These are phyloP conservation scores for Sthenelais limicola DNA, from an alignment of 2,888 invertebrate genomes.

Conservation along the genomic window DNA sequence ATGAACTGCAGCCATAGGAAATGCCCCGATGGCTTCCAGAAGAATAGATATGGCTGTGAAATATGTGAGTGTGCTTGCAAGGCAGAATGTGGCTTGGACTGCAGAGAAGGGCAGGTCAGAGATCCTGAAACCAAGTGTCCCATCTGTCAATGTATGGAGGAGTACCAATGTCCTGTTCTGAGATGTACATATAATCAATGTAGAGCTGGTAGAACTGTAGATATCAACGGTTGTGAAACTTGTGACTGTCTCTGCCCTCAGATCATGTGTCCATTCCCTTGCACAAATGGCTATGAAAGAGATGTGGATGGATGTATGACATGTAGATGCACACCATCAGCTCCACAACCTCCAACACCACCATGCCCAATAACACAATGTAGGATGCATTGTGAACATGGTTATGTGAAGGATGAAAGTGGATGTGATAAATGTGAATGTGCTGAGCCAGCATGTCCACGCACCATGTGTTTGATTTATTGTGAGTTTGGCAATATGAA, in stretches of 20 bases:
- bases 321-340: conserved; percentile 1
- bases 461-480: not conserved
- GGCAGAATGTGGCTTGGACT: not conserved
- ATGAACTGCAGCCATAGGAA: not conserved
- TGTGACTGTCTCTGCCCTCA: conserved; percentile 8
- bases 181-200: no score
- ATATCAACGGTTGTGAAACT: not conserved
- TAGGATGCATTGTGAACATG: not conserved
- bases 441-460: not conserved
- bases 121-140: not conserved
- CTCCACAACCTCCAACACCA: no score
- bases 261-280: not conserved
- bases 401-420: not conserved
- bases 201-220: not conserved
- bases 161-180: no score
- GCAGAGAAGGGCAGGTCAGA: not conserved
- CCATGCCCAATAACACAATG: not conserved
- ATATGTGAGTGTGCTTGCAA: not conserved
- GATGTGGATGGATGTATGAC: conserved; percentile 11
- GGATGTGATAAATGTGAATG: conserved; percentile 3
- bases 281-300: not conserved
- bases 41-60: not conserved
- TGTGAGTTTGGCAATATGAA: conserved; percentile 42
- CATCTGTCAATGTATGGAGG: no score
- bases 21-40: conserved; percentile 1